phyloP scores from a whole-genome alignment of 2,888 invertebrate species.

The Torymus aiolomorphi region DNA sequence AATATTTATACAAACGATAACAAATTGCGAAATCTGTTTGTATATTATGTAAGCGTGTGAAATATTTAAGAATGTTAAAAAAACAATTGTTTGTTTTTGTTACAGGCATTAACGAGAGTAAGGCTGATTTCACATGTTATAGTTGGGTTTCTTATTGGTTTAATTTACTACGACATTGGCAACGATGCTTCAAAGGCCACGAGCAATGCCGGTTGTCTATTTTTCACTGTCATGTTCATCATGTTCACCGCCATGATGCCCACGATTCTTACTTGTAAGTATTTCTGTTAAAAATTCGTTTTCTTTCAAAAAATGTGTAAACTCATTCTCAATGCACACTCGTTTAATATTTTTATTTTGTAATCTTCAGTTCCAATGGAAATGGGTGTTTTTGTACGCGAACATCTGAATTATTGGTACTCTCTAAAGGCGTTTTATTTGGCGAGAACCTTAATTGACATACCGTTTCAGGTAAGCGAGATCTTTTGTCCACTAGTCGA shows the following conservation, averaged over 20 bases:
- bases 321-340: no score
- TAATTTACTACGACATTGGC: constrained; percentile 95
- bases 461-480: constrained; percentile 92
- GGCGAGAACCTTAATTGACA: constrained; percentile 96
- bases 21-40: no score
- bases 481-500: not conserved
- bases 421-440: constrained; percentile 97
- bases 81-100: constrained; percentile 15
- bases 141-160: constrained; percentile 93
- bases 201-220: constrained; percentile 96
- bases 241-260: constrained; percentile 99
- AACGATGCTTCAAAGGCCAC: constrained; percentile 94
- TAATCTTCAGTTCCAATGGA: constrained; percentile 90
- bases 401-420: constrained; percentile 98
- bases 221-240: constrained; percentile 96
- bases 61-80: not conserved
- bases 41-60: no score
- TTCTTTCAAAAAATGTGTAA: no score
- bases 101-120: constrained; percentile 91
- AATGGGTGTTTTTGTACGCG: constrained; percentile 95
- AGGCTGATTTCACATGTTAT: constrained; percentile 90
- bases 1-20: no score
- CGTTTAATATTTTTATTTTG: no score
- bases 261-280: constrained; percentile 97
- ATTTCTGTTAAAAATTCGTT: not conserved